phyloP scores from a whole-genome alignment of 2,797 vertebrate species.

The Rhynchotus rufescens region DNA sequence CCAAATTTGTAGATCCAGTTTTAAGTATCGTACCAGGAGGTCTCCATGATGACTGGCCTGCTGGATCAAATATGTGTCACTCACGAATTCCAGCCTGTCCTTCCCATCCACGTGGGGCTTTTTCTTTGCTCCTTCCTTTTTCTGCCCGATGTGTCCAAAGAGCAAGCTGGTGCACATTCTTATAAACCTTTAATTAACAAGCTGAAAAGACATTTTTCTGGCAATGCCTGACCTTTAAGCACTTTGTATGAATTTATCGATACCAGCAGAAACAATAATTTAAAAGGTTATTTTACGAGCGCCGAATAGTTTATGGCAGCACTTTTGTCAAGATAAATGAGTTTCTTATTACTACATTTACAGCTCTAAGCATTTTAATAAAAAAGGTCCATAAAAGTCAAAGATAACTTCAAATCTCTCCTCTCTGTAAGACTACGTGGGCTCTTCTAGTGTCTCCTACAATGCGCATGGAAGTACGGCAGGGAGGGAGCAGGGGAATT shows the following conservation, averaged over 20 bases:
- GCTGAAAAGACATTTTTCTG: constrained; percentile 60
- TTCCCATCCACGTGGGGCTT: background rate
- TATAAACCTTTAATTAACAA: constrained; percentile 67
- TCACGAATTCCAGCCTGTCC: background rate
- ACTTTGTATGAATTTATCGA: constrained; percentile 58
- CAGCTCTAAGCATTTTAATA: constrained; percentile 71
- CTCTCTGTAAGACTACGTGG: background rate
- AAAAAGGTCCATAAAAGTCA: constrained; percentile 67
- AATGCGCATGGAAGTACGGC: background rate
- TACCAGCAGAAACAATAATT: constrained; percentile 67
- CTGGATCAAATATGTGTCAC: background rate
- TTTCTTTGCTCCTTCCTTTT: background rate
- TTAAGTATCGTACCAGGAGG: background rate
- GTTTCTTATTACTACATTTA: constrained; percentile 68
- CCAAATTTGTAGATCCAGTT: background rate
- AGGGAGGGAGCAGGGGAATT: background rate
- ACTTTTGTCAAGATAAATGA: constrained; percentile 68
- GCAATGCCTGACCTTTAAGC: constrained; percentile 71
- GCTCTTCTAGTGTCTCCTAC: background rate
- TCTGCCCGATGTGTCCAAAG: constrained; percentile 8
- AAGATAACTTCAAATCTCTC: constrained; percentile 58
- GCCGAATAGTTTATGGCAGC: constrained; percentile 42
- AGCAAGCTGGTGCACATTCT: constrained; percentile 1
- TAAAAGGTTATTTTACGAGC: constrained; percentile 61
- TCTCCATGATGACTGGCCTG: background rate